Conservation (phyloP, 2,888 invertebrate genomes). For the Dasypolia templi region DNA sequence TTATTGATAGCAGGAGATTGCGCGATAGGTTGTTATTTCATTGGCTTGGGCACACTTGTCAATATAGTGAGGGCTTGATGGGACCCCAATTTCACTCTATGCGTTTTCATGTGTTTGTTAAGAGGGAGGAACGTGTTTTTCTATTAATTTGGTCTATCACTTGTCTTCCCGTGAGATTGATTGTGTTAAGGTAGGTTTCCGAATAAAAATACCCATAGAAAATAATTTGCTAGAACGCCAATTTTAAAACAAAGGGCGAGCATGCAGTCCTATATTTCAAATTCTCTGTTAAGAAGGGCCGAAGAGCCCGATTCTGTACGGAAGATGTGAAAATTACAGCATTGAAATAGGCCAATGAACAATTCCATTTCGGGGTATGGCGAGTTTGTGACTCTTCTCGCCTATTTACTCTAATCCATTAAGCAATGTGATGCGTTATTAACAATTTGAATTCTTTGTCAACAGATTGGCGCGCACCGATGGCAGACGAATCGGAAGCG, state of each 20-base stretch:
- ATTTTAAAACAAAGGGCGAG: neutral
- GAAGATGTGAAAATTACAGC: neutral
- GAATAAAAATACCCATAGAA: neutral
- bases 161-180: constrained; percentile 45
- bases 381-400: neutral
- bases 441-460: constrained; percentile 58
- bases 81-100: constrained; percentile 38
- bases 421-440: neutral
- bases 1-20: constrained; percentile 48
- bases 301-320: neutral
- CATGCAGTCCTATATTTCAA: too few relatives aligned
- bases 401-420: neutral
- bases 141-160: constrained; percentile 42
- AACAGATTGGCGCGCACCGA: constrained; percentile 89
- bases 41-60: constrained; percentile 61
- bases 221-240: neutral
- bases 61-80: constrained; percentile 32
- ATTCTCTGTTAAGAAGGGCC: neutral
- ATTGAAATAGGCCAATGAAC: neutral
- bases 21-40: constrained; percentile 72
- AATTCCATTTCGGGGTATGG: neutral
- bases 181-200: neutral
- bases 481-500: constrained; percentile 88
- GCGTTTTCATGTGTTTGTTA: constrained; percentile 40
- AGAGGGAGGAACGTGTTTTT: constrained; percentile 43